Conservation (phyloP, 30 jellyfish, hydroid and myxozoan genomes). For the Aurelia aurita complex sp. Pacific region DNA sequence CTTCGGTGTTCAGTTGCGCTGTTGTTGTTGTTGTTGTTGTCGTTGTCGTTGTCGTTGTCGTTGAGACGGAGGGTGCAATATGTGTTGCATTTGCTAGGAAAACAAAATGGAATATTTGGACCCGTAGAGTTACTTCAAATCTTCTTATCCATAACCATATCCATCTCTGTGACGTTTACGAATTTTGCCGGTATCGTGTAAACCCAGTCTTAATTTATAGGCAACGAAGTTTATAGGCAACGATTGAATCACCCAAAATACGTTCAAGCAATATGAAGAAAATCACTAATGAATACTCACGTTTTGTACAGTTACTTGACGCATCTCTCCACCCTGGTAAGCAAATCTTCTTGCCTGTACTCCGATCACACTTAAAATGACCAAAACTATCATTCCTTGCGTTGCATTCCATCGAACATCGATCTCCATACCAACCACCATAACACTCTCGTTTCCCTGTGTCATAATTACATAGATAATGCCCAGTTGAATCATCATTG, state of each 20-base stretch:
- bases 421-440: slow-evolving; percentile 71
- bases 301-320: slow-evolving; percentile 49
- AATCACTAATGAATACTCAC: slow-evolving; percentile 2
- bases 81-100: too few relatives aligned
- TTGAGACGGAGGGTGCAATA: too few relatives aligned
- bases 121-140: too few relatives aligned
- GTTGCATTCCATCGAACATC: slow-evolving; percentile 25
- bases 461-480: slow-evolving; percentile 55
- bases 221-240: too few relatives aligned
- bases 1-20: too few relatives aligned
- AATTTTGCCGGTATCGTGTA: too few relatives aligned
- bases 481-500: slow-evolving; percentile 56
- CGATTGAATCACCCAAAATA: background rate
- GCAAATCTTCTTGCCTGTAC: slow-evolving; percentile 52
- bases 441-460: slow-evolving; percentile 57
- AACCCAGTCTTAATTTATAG: too few relatives aligned
- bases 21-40: too few relatives aligned
- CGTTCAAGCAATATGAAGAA: background rate
- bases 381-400: slow-evolving; percentile 62
- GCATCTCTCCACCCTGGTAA: slow-evolving; percentile 73
- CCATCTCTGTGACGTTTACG: too few relatives aligned
- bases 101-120: too few relatives aligned
- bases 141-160: too few relatives aligned
- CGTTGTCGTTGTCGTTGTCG: too few relatives aligned
- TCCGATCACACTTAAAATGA: slow-evolving; percentile 51